phyloP scores from a whole-genome alignment of 2,888 invertebrate genomes.

The Mimumesa dahlbomi region DNA sequence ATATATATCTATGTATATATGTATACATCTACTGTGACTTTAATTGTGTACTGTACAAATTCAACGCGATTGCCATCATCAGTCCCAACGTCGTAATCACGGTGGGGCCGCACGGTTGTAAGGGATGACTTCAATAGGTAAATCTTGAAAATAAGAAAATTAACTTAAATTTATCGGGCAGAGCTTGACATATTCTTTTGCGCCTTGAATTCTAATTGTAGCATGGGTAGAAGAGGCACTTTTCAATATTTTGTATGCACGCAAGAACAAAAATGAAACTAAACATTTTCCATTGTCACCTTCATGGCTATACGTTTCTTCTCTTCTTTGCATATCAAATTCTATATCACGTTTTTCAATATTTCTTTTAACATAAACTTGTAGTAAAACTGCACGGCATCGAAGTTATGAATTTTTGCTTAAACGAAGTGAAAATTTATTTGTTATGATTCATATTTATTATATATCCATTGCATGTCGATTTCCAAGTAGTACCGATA shows the following conservation, averaged over 20 bases:
- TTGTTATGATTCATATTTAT: background rate
- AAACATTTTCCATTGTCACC: constrained; percentile 10
- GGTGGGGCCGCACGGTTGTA: constrained; percentile 33
- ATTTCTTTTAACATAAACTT: background rate
- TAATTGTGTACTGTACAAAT: constrained; percentile 69
- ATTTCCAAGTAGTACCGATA: background rate
- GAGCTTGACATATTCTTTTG: constrained; percentile 14
- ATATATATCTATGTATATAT: constrained; percentile 16
- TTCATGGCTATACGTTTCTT: constrained; percentile 1
- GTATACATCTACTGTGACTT: constrained; percentile 45
- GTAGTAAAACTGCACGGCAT: background rate
- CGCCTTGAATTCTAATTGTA: constrained; percentile 29
- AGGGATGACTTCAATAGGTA: constrained; percentile 15
- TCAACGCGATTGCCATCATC: constrained; percentile 57
- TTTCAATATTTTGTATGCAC: constrained; percentile 5
- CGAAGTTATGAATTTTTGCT: background rate
- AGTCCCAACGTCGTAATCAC: constrained; percentile 34
- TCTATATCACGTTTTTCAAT: background rate
- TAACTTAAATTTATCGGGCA: constrained; percentile 15
- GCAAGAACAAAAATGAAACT: constrained; percentile 13
- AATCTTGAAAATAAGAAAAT: constrained; percentile 24
- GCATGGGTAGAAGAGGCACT: constrained; percentile 57
- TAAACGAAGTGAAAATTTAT: background rate
- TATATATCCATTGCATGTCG: background rate
- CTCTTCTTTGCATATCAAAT: constrained; percentile 6